Base-by-base conservation (phyloP, 2,888 invertebrate species). In the Lycocerus yunnanus region DNA sequence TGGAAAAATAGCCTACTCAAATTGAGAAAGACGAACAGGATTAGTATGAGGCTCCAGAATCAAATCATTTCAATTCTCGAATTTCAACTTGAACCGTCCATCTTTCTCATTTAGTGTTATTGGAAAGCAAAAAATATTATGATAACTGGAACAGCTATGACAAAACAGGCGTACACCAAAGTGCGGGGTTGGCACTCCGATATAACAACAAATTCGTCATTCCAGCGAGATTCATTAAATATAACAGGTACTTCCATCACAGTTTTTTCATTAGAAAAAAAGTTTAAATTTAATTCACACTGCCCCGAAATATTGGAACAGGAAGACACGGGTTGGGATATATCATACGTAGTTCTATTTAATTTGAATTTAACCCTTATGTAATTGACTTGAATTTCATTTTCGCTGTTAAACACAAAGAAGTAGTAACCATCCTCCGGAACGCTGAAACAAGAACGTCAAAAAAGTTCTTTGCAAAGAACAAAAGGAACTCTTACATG, bases 351-450 rank as follows among this genome's bases (percentile, higher is more conserved):
- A 0, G 92, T 92, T 87, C 93, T 93, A 82, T 93, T 90, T 0
- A 94, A 88, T 69, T 92, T 90, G 84, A 94, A 93, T 66, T 90
- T 89, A 0, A 93, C 92, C 15, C 91, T 88, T 24, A 94, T 89
- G 84, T 91, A 93, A 86, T 94, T 94, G 8, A 89, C 88, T 83
- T 93, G 92, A 1, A 93, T 90, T 81, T 94, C 94, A 83, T 95
- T 94, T 84, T 94, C 94, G 6, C 94, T 94, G 84, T 92, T 93
- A 87, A 94, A 95, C 0, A 95, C 92, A 87, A 94, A 94, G 88
- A 94, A 95, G 82, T 95, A 95, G 85, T 94, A 94, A 8, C 94
- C 94, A 80, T 94, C 93, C 0, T 90, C 88, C 67, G 94, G 93
- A 0, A 94, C 92, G 80, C 93, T 92, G 85, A 79, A 87, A 71